phyloP scores from a whole-genome alignment of 2,888 invertebrate species.

The Hydrotaea cyrtoneurina region DNA sequence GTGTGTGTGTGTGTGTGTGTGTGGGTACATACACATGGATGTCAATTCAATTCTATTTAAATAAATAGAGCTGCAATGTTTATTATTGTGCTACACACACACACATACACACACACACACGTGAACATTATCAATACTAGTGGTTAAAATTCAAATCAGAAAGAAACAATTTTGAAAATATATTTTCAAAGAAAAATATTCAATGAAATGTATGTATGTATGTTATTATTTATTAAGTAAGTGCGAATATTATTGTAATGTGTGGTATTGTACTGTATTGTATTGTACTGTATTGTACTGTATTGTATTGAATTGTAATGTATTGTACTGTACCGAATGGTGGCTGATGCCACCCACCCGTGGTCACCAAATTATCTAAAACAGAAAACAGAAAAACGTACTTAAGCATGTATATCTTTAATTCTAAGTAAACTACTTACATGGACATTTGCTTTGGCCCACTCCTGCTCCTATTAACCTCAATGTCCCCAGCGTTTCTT shows the following conservation, averaged over 20 bases:
- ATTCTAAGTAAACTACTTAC: constrained; percentile 21
- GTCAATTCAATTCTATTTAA: no score
- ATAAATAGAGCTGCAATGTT: no score
- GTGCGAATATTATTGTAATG: no score
- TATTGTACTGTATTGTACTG: neutral
- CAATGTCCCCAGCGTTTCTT: constrained; percentile 18
- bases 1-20: neutral
- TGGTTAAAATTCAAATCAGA: neutral
- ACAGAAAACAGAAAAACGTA: constrained; percentile 5
- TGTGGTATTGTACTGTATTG: neutral
- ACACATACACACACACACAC: neutral
- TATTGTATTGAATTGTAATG: neutral
- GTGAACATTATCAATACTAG: neutral
- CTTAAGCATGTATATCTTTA: constrained; percentile 9
- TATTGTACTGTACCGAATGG: neutral
- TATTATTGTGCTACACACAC: no score
- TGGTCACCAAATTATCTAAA: neutral
- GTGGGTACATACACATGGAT: no score
- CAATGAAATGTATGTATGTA: constrained; percentile 16
- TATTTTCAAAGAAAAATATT: neutral
- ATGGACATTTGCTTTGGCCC: constrained; percentile 10
- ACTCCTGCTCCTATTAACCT: constrained; percentile 3
- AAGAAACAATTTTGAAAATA: neutral
- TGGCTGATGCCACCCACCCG: neutral
- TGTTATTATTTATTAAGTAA: constrained; percentile 1